Conservation (phyloP, 2,888 invertebrate genomes). For the Opisthograptis luteolata region DNA sequence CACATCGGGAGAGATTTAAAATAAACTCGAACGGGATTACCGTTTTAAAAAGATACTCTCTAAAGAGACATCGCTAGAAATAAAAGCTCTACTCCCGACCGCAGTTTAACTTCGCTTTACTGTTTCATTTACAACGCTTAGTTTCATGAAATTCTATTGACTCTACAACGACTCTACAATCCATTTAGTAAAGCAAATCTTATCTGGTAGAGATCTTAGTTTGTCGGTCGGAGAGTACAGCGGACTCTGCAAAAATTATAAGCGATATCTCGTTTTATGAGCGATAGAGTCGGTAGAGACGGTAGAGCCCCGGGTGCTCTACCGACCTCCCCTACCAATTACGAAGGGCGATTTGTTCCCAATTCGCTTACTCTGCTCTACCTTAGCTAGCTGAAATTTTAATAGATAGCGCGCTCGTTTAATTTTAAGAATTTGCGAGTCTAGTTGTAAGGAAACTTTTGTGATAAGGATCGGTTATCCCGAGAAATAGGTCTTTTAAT, state of each 20-base stretch:
- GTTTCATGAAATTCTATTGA: conserved; percentile 36
- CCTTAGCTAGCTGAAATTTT: conserved; percentile 36
- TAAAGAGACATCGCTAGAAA: conserved; percentile 25
- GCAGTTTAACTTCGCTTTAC: conserved; percentile 36
- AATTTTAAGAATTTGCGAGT: conserved; percentile 7
- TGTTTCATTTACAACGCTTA: conserved; percentile 29
- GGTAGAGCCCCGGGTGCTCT: conserved; percentile 2
- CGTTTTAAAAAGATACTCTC: conserved; percentile 2
- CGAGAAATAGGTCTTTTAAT: not conserved
- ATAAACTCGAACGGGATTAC: not conserved
- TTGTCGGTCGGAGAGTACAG: conserved; percentile 22
- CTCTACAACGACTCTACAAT: conserved; percentile 19
- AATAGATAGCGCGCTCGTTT: conserved; percentile 30
- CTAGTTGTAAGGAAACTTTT: not conserved
- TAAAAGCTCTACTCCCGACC: conserved; percentile 26
- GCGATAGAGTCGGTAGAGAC: conserved; percentile 26
- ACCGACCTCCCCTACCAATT: conserved; percentile 24
- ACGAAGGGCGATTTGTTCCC: conserved; percentile 33
- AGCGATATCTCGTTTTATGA: conserved; percentile 31
- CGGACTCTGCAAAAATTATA: conserved; percentile 25
- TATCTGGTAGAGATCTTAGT: conserved; percentile 9
- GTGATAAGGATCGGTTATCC: conserved; percentile 3
- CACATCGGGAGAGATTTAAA: not conserved
- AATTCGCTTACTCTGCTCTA: conserved; percentile 39
- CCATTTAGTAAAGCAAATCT: conserved; percentile 22